Conservation (phyloP, 1,140 invertebrate genomes). For the Sarcophaga bullata region DNA sequence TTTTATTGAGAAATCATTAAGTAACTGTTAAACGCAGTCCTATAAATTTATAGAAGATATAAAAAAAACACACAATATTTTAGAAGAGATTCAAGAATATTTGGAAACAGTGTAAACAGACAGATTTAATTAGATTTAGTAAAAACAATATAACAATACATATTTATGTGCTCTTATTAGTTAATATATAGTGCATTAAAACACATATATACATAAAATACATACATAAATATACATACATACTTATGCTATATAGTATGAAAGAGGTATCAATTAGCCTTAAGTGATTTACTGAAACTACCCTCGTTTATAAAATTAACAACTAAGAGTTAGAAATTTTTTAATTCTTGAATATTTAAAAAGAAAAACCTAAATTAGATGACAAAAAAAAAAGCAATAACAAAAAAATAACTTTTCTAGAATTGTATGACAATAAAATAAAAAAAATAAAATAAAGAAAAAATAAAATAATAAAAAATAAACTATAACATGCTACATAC, state of each 20-base stretch:
- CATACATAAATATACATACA: neutral
- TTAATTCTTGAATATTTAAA: neutral
- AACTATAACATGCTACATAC: conserved; percentile 1
- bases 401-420: conserved; percentile 26
- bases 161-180: conserved; percentile 34
- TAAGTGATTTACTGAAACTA: neutral
- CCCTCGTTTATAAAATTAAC: neutral
- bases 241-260: neutral
- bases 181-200: conserved; percentile 8
- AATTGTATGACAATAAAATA: conserved; percentile 42
- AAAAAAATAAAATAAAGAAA: neutral
- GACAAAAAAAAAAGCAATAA: neutral
- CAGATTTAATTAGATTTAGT: too few relatives aligned
- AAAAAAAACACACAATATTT: neutral
- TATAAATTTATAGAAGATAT: neutral
- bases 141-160: conserved; percentile 13
- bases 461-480: neutral
- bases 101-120: too few relatives aligned
- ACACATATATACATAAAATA: neutral
- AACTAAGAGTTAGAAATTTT: neutral
- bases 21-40: neutral
- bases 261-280: neutral
- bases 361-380: neutral
- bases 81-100: neutral
- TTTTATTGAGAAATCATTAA: too few relatives aligned